A percentile compares a stretch with the other conserved stretches of the same genome.
Conservation (phyloP, 2,888 invertebrate genomes). For the Chymomyza caudatula region DNA sequence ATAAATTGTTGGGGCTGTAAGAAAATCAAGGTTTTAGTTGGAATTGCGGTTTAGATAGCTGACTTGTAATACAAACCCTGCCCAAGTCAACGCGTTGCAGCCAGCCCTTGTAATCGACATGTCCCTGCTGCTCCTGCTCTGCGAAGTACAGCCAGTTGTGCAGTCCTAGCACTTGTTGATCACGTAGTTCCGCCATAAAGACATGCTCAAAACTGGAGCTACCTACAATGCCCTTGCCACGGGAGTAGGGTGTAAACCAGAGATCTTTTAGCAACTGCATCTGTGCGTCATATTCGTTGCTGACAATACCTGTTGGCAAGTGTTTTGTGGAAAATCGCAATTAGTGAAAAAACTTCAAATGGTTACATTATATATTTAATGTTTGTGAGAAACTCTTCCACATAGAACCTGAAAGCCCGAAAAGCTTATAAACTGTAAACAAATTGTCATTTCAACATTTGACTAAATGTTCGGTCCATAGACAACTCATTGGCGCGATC, state of each 20-base stretch:
- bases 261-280: conserved; percentile 61
- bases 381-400: too few relatives aligned
- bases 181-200: conserved; percentile 68
- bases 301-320: conserved; percentile 47
- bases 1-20: conserved; percentile 55
- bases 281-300: conserved; percentile 55
- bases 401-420: too few relatives aligned
- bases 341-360: neutral
- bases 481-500: too few relatives aligned
- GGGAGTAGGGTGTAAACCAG: conserved; percentile 72
- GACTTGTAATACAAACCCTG: conserved; percentile 42
- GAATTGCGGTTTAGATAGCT: neutral
- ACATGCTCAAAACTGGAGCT: conserved; percentile 75
- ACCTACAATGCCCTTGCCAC: conserved; percentile 61
- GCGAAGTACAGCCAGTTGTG: conserved; percentile 74
- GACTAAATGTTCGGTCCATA: too few relatives aligned
- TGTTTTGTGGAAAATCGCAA: too few relatives aligned
- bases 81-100: conserved; percentile 54
- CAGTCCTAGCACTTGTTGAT: conserved; percentile 63
- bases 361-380: too few relatives aligned
- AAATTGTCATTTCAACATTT: too few relatives aligned
- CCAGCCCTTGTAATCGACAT: conserved; percentile 71
- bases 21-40: neutral
- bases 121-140: conserved; percentile 67
- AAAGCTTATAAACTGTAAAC: too few relatives aligned